phyloP scores from a whole-genome alignment of 2,797 vertebrate species.

The Limosa lapponica region DNA sequence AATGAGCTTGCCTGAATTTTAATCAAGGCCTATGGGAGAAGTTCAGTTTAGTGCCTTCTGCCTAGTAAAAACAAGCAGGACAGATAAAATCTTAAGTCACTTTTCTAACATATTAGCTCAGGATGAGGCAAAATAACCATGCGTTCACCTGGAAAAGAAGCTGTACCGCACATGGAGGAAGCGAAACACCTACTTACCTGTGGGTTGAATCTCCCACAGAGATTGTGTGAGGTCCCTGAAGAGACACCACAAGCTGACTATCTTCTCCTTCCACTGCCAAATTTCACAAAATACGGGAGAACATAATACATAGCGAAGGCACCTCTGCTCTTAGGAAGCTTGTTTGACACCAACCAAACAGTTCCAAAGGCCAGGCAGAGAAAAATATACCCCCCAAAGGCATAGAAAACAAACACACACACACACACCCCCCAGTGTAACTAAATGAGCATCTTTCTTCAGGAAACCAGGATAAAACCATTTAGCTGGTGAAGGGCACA shows the following conservation, averaged over 20 bases:
- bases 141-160: neutral
- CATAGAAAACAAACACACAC: neutral
- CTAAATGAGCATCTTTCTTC: neutral
- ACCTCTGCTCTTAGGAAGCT: neutral
- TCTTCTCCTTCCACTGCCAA: neutral
- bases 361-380: neutral
- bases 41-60: neutral
- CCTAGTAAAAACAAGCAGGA: neutral
- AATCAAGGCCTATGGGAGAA: neutral
- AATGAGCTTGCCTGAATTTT: neutral
- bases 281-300: neutral
- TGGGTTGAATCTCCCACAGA: too few relatives aligned
- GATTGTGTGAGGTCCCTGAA: neutral
- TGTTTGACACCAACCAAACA: neutral
- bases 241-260: neutral
- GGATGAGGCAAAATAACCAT: accelerated
- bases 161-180: accelerated
- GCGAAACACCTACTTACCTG: neutral
- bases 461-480: neutral
- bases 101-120: neutral
- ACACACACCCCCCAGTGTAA: neutral
- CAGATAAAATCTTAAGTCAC: neutral
- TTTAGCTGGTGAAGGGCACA: neutral
- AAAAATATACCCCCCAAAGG: neutral
- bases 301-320: accelerated